phyloP scores from a whole-genome alignment of 92 coral and sea anemone genomes.

The Heteractis magnifica region DNA sequence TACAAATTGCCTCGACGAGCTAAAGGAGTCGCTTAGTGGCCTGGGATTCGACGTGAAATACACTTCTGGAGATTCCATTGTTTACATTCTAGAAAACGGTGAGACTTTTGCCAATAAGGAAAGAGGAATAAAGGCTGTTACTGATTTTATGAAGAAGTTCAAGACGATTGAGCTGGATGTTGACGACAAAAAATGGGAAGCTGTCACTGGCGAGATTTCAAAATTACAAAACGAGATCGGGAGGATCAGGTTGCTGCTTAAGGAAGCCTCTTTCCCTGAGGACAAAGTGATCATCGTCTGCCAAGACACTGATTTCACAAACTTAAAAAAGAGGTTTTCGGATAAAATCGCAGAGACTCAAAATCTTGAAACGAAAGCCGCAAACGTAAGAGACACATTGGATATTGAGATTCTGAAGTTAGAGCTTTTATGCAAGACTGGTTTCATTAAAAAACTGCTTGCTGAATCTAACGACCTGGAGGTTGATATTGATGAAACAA shows the following conservation, averaged over 20 bases:
- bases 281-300: constrained; percentile 42
- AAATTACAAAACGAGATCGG: constrained; percentile 44
- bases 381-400: constrained; percentile 31
- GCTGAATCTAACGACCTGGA: no score
- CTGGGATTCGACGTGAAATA: neutral
- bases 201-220: constrained; percentile 35
- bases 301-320: constrained; percentile 12
- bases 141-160: constrained; percentile 23
- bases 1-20: constrained; percentile 21
- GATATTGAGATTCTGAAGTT: constrained; percentile 50
- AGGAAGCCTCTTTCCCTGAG: neutral
- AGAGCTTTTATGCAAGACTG: constrained; percentile 32
- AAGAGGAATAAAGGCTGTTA: constrained; percentile 12
- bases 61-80: neutral
- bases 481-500: no score
- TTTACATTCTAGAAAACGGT: neutral
- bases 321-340: constrained; percentile 26
- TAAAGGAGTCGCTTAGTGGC: constrained; percentile 31
- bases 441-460: no score
- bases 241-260: constrained; percentile 36
- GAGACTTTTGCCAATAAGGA: neutral
- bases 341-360: constrained; percentile 34
- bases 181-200: constrained; percentile 43
- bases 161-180: constrained; percentile 39
- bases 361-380: constrained; percentile 51